Base-by-base conservation (phyloP, 2,888 invertebrate genomes). In the Agrochola litura region DNA sequence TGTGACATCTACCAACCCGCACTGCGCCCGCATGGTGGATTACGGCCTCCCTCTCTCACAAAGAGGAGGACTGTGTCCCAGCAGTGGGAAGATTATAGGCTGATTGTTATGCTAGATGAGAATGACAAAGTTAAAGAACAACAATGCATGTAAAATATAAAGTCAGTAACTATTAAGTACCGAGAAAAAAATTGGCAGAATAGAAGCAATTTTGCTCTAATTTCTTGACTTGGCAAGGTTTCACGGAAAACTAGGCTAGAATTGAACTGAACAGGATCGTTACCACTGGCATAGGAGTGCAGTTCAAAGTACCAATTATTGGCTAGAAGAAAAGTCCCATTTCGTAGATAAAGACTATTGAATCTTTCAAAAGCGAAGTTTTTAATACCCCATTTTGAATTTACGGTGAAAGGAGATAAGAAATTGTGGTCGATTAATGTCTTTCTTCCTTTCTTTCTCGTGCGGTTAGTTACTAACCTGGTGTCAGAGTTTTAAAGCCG, bases 191-290 rank as follows among this genome's bases (percentile, higher is more conserved):
- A 66, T 84, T 85, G 84, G 80, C 84, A 84, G 70, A 46, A 65
- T 49, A 43, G 41, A 84, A 67, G 65, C 81, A 83, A 86, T 87
- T 86, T 77, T 54, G 49, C 22, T 58, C 66, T 30, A 73, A 71
- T 71, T 73, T 73, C 64, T 69, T 58, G 6, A 77, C 12, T 82
- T 85, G 81, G 81, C 83, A 86, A 81, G 54, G 79, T 56, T 73
- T 79, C 16, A 10, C 41, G 30, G 60, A 66, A 78, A 82, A 80
- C 58, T 76, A 60, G 77, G 61, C 67, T 66, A 49, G 64, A 77
- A 75, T 75, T 58, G 49, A 80, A 54, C 72, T 70, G 71, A 72
- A 72, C 66, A 41, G n/a, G 58, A 43, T 69, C 64, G 71, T 71
- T 68, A 49, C 68, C 56, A 67, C 46, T 41, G 46, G 56, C 46